These are phyloP conservation scores for Gisinianus flammeolus DNA, from an alignment of 2,888 invertebrate genomes.

Conservation along the genomic window DNA sequence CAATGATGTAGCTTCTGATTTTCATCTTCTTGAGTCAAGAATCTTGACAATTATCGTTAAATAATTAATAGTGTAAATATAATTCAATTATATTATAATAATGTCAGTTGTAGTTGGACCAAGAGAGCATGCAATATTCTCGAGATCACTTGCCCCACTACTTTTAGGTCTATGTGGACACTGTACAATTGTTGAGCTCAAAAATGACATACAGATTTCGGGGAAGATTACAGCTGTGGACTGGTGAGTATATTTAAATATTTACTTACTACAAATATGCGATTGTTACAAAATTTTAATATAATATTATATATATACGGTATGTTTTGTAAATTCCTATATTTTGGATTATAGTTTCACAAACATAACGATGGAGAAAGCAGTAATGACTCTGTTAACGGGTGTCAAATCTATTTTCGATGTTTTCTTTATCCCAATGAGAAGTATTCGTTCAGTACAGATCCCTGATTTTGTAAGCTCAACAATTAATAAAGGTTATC, in stretches of 20 bases:
- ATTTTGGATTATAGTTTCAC: conserved; percentile 36
- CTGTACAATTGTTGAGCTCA: conserved; percentile 32
- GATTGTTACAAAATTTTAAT: too few species aligned
- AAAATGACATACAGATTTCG: conserved; percentile 26
- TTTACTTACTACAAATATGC: too few species aligned
- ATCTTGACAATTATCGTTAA: too few species aligned
- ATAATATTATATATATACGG: too few species aligned
- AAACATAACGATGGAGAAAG: conserved; percentile 42
- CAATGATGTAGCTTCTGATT: too few species aligned
- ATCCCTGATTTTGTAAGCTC: conserved; percentile 38
- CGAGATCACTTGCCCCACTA: conserved; percentile 34
- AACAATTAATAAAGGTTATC: too few species aligned
- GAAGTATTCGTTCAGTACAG: conserved; percentile 24
- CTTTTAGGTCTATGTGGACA: conserved; percentile 33
- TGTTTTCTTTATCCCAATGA: conserved; percentile 37
- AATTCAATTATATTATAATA: too few species aligned
- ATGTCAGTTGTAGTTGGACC: conserved; percentile 26
- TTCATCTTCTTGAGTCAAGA: too few species aligned
- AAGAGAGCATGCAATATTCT: conserved; percentile 36
- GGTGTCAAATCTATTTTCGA: conserved; percentile 26
- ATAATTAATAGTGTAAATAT: too few species aligned
- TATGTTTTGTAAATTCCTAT: too few species aligned
- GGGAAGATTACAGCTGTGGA: conserved; percentile 37
- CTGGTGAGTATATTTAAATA: conserved; percentile 35
- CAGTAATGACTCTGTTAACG: conserved; percentile 21